Base-by-base conservation (phyloP, 1,140 invertebrate species). In the Leucophenga varia region DNA sequence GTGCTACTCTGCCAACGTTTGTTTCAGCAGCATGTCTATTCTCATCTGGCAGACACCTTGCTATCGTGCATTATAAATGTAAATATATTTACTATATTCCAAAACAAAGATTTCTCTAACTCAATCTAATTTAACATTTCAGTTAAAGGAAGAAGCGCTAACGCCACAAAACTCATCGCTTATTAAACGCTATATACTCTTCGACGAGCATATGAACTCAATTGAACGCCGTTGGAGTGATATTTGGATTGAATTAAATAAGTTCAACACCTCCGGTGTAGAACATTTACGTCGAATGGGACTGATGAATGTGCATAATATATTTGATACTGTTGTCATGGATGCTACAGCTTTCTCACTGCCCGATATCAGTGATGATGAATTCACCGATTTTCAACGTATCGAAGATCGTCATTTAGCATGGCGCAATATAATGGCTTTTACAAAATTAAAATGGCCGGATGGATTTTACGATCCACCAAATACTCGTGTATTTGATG, bases 371-470 rank as follows among this genome's bases (percentile, higher is more conserved):
- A 59, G 55, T 41, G 63, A 70, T 22, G 67, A 72, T 37, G 69
- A 73, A 43, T 74, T 70, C 28, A 65, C 64, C 10, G 61, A 74
- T 47, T 74, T 74, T 55, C 61, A 70, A 38, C 64, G 57, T 17
- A 55, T 70, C 31, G 68, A 72, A 19, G 68, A 74, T 47, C 59
- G 70, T 16, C 70, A 68, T 42, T 45, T 72, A 28, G 72, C 71
- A 22, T 75, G 72, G 72, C 67, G 69, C 49, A 74, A 71, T 41
- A 72, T 74, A 5, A 70, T 74, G 63, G 64, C 72, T 13, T 74
- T 67, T 47, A 63, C 67, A 9, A 72, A 72, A 34, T 58, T 71
- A 3, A 70, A 65, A 40, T 74, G 71, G 69, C 65, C 63, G 17
- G 67, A 73, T 14, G 65, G 64, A 21, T 71, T 73, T 43, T 67